Evolutionary conservation across 2,797 vertebrate genomes (phyloP).

Genomic region (Malurus splendens): DNA sequence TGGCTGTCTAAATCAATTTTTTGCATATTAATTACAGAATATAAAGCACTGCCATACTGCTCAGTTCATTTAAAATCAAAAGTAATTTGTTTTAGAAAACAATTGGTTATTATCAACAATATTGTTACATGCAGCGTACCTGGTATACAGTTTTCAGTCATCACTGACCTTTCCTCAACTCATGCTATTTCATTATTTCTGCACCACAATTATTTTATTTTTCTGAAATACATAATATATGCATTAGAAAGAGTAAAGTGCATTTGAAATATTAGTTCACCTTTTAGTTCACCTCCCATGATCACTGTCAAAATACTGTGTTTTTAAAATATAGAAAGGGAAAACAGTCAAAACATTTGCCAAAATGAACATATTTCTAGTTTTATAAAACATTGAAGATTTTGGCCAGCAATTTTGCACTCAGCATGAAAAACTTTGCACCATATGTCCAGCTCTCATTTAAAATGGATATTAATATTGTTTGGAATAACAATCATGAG

Average conservation of each 20-base stretch:
- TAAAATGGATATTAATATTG: not conserved
- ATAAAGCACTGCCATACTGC: not conserved
- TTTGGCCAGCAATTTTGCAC: not conserved
- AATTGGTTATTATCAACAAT: not conserved
- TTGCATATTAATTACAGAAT: not conserved
- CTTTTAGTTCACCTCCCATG: not conserved
- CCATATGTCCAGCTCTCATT: conserved; percentile 9
- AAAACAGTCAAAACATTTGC: not conserved
- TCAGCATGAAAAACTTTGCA: not conserved
- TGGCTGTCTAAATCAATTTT: not conserved
- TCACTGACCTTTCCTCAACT: not conserved
- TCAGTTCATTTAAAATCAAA: not conserved
- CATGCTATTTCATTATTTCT: not conserved
- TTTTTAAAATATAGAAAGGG: not conserved
- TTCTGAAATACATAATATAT: not conserved
- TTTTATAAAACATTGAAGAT: not conserved
- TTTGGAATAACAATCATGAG: not conserved
- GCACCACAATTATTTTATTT: not conserved
- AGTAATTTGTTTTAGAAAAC: not conserved
- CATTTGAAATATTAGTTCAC: not conserved
- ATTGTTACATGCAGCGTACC: not conserved
- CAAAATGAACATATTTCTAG: not conserved
- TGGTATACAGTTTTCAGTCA: not conserved
- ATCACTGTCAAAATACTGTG: not conserved
- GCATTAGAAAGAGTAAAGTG: not conserved